Evolutionary conservation across 2,888 invertebrate genomes (phyloP), one percentile per base, ranked within the genome.

Genomic region (Acronicta leporina): DNA sequence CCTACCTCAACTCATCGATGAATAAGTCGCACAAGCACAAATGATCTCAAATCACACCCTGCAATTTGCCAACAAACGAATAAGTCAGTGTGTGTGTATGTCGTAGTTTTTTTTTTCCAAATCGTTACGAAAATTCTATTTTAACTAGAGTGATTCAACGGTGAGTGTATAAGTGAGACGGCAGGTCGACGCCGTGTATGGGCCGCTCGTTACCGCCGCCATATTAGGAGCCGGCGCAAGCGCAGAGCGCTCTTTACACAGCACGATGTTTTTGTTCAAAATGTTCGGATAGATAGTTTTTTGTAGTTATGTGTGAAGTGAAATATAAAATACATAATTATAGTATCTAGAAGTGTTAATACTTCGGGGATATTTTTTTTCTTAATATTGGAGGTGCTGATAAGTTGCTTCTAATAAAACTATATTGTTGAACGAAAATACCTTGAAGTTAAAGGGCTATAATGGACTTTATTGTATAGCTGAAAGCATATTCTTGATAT

Each of bases 151-250:
- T 70, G 74, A 70, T 70, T 74, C 70, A 70, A 64, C 70, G 46
- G 52, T 53, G 62, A 68, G 68, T 48, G 63, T 66, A 70, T 77
- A 75, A 77, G 77, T 72, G 58, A 72, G 77, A 61, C 73, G 66
- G 67, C 66, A 74, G 73, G 53, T 70, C 77, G 71, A 56, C 58
- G 65, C 77, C 79, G 68, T 63, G 68, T 75, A 76, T 55, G 70
- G 69, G 27, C 27, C 53, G 66, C 68, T 79, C 70, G 77, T 79
- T 79, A 78, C 64, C 46, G 64, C 50, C 48, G 65, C 77, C 77
- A 71, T 77, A 77, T 77, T 73, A 59, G 77, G 77, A 33, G 56
- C 70, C 67, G 75, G 63, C 77, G 62, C 64, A 66, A 58, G 64
- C 77, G 73, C 75, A 60, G 35, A 54, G 60, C 41, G 11, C 48